phyloP scores from a whole-genome alignment of 2,888 invertebrate species.

The Petrolisthes manimaculis region DNA sequence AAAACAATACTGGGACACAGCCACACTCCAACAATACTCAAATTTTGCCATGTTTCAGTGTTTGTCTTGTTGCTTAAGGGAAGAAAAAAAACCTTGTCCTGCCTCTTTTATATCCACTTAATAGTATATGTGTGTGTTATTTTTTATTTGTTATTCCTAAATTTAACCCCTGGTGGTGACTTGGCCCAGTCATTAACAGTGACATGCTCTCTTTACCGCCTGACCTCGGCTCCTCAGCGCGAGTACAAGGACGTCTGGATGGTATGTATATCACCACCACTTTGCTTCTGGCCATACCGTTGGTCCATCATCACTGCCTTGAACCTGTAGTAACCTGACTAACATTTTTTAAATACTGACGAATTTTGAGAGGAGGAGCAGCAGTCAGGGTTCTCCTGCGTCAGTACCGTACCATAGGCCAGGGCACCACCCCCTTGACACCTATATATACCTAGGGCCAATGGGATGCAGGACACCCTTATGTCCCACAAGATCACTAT shows the following conservation, averaged over 20 bases:
- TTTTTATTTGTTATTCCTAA: slow-evolving; percentile 3
- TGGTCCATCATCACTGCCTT: not conserved
- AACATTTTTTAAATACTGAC: slow-evolving; percentile 52
- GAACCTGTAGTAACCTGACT: not conserved
- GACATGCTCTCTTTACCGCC: slow-evolving; percentile 48
- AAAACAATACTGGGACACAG: not conserved
- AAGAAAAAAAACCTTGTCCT: not conserved
- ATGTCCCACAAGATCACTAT: slow-evolving; percentile 18
- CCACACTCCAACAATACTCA: not conserved
- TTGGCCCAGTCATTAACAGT: slow-evolving; percentile 37
- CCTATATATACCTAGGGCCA: slow-evolving; percentile 4
- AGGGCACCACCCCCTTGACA: slow-evolving; percentile 42
- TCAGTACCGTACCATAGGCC: slow-evolving; percentile 59
- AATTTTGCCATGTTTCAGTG: not conserved
- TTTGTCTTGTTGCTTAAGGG: not conserved
- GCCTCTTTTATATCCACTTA: not conserved
- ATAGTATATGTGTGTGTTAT: slow-evolving; percentile 4
- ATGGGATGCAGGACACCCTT: slow-evolving; percentile 48
- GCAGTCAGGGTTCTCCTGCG: slow-evolving; percentile 28
- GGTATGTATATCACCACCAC: slow-evolving; percentile 58
- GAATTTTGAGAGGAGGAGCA: slow-evolving; percentile 50
- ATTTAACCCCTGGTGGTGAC: slow-evolving; percentile 20
- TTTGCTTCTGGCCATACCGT: slow-evolving; percentile 39
- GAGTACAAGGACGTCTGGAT: slow-evolving; percentile 66
- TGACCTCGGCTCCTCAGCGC: slow-evolving; percentile 52